Evolutionary conservation across 2,113 vertebrate species (phyloP), one percentile per base, ranked within the genome.

Genomic region (Triplophysa rosa): DNA sequence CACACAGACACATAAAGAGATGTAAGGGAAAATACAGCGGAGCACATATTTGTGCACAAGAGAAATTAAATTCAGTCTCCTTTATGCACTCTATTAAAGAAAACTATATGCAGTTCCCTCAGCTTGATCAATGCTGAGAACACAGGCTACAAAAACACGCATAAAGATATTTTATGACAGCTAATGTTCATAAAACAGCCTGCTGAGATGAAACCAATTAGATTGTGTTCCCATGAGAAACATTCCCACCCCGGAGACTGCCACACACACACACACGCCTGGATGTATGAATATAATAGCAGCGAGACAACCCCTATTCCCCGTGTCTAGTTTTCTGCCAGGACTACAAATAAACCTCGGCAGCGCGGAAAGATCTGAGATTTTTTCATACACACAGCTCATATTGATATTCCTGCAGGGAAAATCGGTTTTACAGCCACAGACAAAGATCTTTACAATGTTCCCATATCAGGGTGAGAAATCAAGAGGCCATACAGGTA

Each of bases 131-230:
- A 74, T 75, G 63, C 52, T 74, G 29, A 33, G 7, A n/a, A 75
- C 71, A 67, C 64, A 33, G 24, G 3, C 52, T 62, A 59, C 29
- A 58, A 37, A 68, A 56, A 78, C 76, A 68, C 47, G 6, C 76
- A 24, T 56, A 68, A 67, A 79, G 58, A 79, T 68, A 70, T 47
- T 79, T 67, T 79, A 64, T 26, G 68, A 70, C 52, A 29, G 4
- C 59, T 70, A 70, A 79, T 47, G 67, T 70, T 47, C 67, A 79
- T 79, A 70, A 79, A 79, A 49, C 77, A 29, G 56, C 77, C 67
- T 42, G 67, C 77, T 70, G 77, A 68, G 68, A 70, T 63, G 52
- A 70, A 79, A 70, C 67, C 77, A 79, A 79, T 79, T 70, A 79
- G 68, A 58, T 71, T 58, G 2, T 70, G 66, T 71, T 63, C 67